Percentiles rank a stretch among this genome's conserved stretches.
phyloP scores from a whole-genome alignment of 1,140 invertebrate species.

The Battus philenor region DNA sequence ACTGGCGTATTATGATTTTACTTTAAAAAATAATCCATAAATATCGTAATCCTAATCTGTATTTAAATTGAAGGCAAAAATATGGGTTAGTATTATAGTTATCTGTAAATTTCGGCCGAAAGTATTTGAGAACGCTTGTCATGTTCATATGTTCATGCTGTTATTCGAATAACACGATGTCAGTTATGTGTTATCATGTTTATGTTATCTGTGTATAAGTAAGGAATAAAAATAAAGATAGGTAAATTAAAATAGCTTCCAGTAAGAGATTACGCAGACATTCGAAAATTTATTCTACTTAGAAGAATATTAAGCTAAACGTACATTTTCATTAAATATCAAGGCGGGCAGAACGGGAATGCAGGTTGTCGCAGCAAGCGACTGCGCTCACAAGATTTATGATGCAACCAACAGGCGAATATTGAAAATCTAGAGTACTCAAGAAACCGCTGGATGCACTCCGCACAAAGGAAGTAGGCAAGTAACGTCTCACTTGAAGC shows the following conservation, averaged over 20 bases:
- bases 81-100: too few relatives aligned
- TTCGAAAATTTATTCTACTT: slow-evolving; percentile 19
- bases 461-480: slow-evolving; percentile 43
- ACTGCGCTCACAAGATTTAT: slow-evolving; percentile 63
- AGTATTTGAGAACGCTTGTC: too few relatives aligned
- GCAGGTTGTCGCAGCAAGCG: slow-evolving; percentile 62
- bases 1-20: too few relatives aligned
- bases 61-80: too few relatives aligned
- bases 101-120: too few relatives aligned
- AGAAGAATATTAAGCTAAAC: slow-evolving; percentile 54
- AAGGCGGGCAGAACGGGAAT: slow-evolving; percentile 53
- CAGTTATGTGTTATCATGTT: too few relatives aligned
- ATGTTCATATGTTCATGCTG: too few relatives aligned
- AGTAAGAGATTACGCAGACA: slow-evolving; percentile 3
- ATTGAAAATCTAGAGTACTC: slow-evolving; percentile 66
- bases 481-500: slow-evolving; percentile 20
- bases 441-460: slow-evolving; percentile 58
- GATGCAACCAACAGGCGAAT: slow-evolving; percentile 65
- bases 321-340: slow-evolving; percentile 68
- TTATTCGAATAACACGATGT: too few relatives aligned
- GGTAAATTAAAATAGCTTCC: slow-evolving; percentile 6
- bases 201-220: too few relatives aligned
- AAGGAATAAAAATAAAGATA: too few relatives aligned
- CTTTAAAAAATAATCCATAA: too few relatives aligned
- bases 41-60: too few relatives aligned